Evolutionary conservation across 2,888 invertebrate species (phyloP).

Genomic region (Zygogramma bicolorata): DNA sequence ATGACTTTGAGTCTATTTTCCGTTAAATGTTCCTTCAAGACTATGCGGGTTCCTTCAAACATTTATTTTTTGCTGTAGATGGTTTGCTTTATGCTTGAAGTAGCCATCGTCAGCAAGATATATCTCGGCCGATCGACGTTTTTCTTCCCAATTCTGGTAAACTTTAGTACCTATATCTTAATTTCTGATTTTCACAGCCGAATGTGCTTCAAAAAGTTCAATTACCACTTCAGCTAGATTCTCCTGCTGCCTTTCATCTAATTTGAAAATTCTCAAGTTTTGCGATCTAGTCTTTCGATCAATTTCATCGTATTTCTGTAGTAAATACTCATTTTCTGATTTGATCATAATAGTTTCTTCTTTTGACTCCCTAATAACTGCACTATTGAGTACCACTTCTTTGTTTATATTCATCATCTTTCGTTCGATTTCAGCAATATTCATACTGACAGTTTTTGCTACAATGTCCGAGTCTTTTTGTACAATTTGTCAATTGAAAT

Average conservation of each 20-base stretch:
- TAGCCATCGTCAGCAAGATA: too few relatives aligned
- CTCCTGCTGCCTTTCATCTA: constrained; percentile 13
- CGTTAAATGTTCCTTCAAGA: too few relatives aligned
- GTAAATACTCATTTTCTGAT: constrained; percentile 9
- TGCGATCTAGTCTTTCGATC: constrained; percentile 7
- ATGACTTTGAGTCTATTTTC: too few relatives aligned
- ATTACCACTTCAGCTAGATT: constrained; percentile 1
- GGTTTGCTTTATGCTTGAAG: too few relatives aligned
- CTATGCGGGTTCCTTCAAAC: too few relatives aligned
- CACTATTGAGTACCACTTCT: neutral
- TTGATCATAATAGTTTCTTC: constrained; percentile 7
- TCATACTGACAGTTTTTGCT: neutral
- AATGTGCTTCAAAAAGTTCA: constrained; percentile 14
- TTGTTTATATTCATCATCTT: constrained; percentile 10
- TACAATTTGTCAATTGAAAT: constrained; percentile 6
- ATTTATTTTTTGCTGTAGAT: too few relatives aligned
- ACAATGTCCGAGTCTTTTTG: constrained; percentile 12
- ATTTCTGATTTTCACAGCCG: too few relatives aligned
- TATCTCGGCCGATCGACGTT: too few relatives aligned
- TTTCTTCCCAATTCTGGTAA: too few relatives aligned
- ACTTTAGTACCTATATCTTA: too few relatives aligned
- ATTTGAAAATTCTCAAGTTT: constrained; percentile 7
- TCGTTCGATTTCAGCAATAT: constrained; percentile 4
- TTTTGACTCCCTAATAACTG: constrained; percentile 5
- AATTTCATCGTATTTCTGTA: constrained; percentile 12